phyloP scores from a whole-genome alignment of 2,888 invertebrate species.

The Melinaea marsaeus region DNA sequence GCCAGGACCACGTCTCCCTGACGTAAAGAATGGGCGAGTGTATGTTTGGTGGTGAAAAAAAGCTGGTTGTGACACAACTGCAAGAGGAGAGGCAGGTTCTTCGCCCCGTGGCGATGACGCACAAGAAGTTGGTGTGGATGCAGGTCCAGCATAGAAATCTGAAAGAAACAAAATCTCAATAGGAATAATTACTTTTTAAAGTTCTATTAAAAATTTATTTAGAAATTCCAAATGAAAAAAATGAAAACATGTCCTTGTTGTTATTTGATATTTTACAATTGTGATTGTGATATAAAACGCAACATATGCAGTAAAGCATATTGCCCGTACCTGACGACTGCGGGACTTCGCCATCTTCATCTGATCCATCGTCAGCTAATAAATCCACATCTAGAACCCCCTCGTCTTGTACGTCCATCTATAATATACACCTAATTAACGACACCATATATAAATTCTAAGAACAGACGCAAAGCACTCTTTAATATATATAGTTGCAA shows the following conservation, averaged over 20 bases:
- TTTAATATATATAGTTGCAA: neutral
- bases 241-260: constrained; percentile 6
- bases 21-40: constrained; percentile 67
- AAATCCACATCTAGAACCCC: constrained; percentile 82
- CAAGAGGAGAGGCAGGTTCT: constrained; percentile 80
- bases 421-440: constrained; percentile 40
- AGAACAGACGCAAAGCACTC: neutral
- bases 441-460: constrained; percentile 4
- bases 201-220: constrained; percentile 3
- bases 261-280: neutral
- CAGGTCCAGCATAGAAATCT: constrained; percentile 79
- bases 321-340: constrained; percentile 68
- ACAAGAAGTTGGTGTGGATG: constrained; percentile 81
- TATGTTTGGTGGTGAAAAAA: constrained; percentile 71
- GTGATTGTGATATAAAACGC: neutral
- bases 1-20: constrained; percentile 85
- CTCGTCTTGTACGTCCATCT: constrained; percentile 75
- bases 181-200: too few species aligned
- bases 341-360: constrained; percentile 84
- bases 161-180: constrained; percentile 18
- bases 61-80: constrained; percentile 54
- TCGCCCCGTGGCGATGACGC: constrained; percentile 80
- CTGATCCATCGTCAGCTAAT: constrained; percentile 85
- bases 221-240: constrained; percentile 9
- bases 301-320: neutral